Base-by-base conservation (phyloP, 1,140 invertebrate species). In the Cydia splendana region DNA sequence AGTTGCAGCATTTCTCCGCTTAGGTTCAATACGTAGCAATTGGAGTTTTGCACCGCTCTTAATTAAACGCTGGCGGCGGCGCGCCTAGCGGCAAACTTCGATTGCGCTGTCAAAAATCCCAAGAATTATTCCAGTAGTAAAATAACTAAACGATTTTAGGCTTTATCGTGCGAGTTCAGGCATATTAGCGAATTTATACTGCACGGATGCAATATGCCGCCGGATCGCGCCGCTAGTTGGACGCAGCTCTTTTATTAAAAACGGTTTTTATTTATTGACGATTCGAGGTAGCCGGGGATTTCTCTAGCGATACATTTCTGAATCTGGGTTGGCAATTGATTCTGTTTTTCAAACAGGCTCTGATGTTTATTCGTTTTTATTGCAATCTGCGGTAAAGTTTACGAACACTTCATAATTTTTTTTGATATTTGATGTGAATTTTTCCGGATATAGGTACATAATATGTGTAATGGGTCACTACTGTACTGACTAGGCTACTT, bases 61-160 rank as follows among this genome's bases (percentile, higher is more conserved):
- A 92, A 93, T 93, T 93, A 91, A 91, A 86, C 83, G 30, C 79
- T 88, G 86, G 84, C 79, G 81, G 75, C 76, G 74, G 76, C 42
- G 69, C 67, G 88, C 87, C 89, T 88, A 89, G 87, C 85, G 88
- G 88, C 87, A 88, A 91, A 91, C 89, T 91, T 91, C 91, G 90
- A 93, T 93, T 91, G 88, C 86, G 86, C 91, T 93, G 90, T 93
- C 91, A 93, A 93, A 93, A 93, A 92, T 92, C 89, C 90, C 85
- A 92, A 91, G 90, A 93, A 92, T 93, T 93, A 93, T 93, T 88
- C 88, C 86, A 80, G 84, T 81, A 86, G 87, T 88, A 85, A 90
- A 93, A 92, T 93, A 91, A 91, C 85, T 93, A 88, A 83, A 79
- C 90, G 89, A 92, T 92, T 91, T 93, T 92, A 91, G 89, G 88